Conservation (phyloP, 2,113 vertebrate genomes). For the Tapirus terrestris region DNA sequence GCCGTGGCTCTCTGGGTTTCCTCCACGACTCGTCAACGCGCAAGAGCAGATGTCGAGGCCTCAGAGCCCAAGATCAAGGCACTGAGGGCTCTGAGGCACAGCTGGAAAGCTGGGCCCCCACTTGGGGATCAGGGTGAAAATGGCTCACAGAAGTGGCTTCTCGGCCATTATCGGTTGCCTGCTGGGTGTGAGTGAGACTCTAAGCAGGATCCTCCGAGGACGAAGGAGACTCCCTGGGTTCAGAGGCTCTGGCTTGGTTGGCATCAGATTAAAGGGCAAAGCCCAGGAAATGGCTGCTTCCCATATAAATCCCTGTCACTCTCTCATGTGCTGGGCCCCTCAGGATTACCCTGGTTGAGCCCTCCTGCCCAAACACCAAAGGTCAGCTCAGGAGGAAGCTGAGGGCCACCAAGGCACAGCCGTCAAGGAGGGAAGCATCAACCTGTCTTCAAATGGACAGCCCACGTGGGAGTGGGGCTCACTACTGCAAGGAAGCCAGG, state of each 20-base stretch:
- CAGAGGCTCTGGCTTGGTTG: not conserved
- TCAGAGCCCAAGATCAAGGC: not conserved
- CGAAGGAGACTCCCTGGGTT: not conserved
- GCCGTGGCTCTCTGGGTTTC: not conserved
- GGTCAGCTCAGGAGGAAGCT: not conserved
- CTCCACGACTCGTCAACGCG: not conserved
- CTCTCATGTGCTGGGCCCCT: not conserved
- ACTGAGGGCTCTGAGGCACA: not conserved
- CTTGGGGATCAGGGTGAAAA: not conserved
- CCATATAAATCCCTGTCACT: not conserved
- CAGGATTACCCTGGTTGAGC: not conserved
- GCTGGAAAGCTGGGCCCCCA: not conserved
- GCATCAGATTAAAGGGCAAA: not conserved
- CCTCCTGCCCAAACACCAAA: not conserved
- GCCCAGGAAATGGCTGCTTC: not conserved
- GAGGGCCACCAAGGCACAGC: not conserved
- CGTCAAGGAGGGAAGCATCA: not conserved
- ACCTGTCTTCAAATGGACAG: not conserved
- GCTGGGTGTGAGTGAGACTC: not conserved
- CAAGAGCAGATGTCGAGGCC: not conserved
- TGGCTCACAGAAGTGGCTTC: not conserved
- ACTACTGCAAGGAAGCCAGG: not conserved
- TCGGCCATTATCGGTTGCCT: not conserved
- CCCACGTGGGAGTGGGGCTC: not conserved
- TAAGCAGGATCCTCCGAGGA: not conserved